phyloP scores from a whole-genome alignment of 1,140 invertebrate genomes.

The Aethina tumida region DNA sequence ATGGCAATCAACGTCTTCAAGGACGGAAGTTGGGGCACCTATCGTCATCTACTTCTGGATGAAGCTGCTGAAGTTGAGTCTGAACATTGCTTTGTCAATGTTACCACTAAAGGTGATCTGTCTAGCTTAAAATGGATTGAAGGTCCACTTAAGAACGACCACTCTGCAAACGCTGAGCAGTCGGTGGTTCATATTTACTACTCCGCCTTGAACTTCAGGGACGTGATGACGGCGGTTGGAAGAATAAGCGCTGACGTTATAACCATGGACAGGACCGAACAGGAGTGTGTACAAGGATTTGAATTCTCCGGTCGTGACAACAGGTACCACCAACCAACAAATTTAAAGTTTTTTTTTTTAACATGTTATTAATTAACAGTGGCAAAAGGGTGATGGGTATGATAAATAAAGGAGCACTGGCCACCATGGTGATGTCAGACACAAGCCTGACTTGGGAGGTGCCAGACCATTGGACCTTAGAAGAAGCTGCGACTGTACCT shows the following conservation, averaged over 20 bases:
- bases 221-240: conserved; percentile 68
- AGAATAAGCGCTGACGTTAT: conserved; percentile 53
- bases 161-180: too few species aligned
- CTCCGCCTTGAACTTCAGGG: conserved; percentile 63
- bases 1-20: conserved; percentile 55
- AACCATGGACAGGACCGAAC: conserved; percentile 41
- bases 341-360: not conserved
- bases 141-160: conserved; percentile 40
- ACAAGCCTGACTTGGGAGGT: conserved; percentile 60
- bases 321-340: too few species aligned
- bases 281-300: conserved; percentile 59
- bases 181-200: conserved; percentile 44
- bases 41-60: conserved; percentile 32
- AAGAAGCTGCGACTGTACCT: conserved; percentile 82
- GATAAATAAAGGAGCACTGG: conserved; percentile 42
- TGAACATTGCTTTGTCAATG: conserved; percentile 69
- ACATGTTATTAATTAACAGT: conserved; percentile 27
- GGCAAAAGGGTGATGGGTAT: conserved; percentile 63
- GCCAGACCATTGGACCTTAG: conserved; percentile 71
- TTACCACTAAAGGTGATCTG: conserved; percentile 70
- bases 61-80: conserved; percentile 34
- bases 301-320: conserved; percentile 53
- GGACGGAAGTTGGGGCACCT: conserved; percentile 54
- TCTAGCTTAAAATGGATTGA: conserved; percentile 76
- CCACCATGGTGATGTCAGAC: conserved; percentile 50